These are phyloP conservation scores for Sceloporus tristichus DNA, from an alignment of 2,113 vertebrate genomes.

Conservation along the genomic window DNA sequence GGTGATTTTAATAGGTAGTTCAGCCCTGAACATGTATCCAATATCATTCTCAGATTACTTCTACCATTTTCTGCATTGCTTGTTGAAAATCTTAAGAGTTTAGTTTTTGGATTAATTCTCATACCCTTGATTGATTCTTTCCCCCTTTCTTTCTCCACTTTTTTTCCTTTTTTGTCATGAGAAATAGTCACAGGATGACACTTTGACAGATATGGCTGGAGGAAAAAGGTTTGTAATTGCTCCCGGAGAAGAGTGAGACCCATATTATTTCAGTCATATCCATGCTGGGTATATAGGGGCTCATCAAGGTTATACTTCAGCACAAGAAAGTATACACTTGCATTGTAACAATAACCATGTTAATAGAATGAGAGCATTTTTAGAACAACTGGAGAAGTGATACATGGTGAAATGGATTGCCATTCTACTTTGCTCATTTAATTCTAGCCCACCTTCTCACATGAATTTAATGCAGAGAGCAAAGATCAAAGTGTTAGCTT, in stretches of 20 bases:
- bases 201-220: not conserved
- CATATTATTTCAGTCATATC: slow-evolving; percentile 19
- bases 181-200: not conserved
- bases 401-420: slow-evolving; percentile 47
- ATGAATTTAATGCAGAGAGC: slow-evolving; percentile 39
- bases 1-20: not conserved
- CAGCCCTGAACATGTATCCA: not conserved
- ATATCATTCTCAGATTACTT: not conserved
- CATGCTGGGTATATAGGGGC: not conserved
- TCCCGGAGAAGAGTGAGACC: not conserved
- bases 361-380: slow-evolving; percentile 40
- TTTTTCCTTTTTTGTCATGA: not conserved
- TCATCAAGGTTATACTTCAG: slow-evolving; percentile 24
- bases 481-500: slow-evolving; percentile 54
- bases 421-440: slow-evolving; percentile 8
- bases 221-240: not conserved
- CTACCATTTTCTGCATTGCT: not conserved
- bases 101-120: not conserved
- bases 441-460: not conserved
- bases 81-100: slow-evolving; percentile 5
- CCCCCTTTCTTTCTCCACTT: not conserved
- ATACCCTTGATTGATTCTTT: not conserved
- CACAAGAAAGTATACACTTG: slow-evolving; percentile 17
- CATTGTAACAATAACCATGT: slow-evolving; percentile 14
- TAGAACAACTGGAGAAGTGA: slow-evolving; percentile 34